Evolutionary conservation across 2,113 vertebrate genomes (phyloP).

Genomic region (Pseudorectes ferrugineus): DNA sequence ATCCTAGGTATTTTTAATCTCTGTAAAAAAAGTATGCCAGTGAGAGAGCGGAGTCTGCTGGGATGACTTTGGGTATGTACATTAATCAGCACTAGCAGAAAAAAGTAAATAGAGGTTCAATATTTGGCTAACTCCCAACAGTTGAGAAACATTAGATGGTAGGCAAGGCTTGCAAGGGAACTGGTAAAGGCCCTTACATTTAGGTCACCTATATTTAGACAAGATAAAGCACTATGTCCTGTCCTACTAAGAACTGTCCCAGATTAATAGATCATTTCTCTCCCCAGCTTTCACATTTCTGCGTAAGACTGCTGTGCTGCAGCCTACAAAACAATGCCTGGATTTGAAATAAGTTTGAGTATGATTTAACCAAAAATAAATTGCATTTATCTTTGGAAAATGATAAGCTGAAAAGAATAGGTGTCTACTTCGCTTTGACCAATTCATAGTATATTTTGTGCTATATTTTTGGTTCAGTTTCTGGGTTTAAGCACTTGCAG

Average conservation of each 20-base stretch:
- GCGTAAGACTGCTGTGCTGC: neutral
- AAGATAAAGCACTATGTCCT: constrained; percentile 1
- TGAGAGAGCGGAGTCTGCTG: neutral
- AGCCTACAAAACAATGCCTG: neutral
- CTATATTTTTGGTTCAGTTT: neutral
- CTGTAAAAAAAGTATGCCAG: neutral
- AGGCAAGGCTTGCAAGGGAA: neutral
- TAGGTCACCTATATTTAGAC: constrained; percentile 35
- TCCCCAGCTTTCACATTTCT: neutral
- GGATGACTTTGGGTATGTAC: neutral
- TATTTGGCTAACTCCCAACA: neutral
- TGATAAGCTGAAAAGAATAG: neutral
- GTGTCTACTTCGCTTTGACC: fast-evolving
- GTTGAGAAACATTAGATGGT: neutral
- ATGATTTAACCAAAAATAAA: neutral
- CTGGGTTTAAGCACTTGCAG: neutral
- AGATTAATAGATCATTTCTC: constrained; percentile 1
- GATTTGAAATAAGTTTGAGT: neutral
- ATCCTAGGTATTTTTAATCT: neutral
- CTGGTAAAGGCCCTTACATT: neutral
- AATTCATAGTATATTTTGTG: neutral
- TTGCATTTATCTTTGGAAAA: neutral
- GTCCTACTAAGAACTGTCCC: neutral
- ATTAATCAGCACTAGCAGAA: neutral
- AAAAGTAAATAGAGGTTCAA: neutral